Percentiles rank a stretch among this genome's conserved stretches.
phyloP scores from a whole-genome alignment of 1,140 invertebrate species.

The Heliconius nattereri region DNA sequence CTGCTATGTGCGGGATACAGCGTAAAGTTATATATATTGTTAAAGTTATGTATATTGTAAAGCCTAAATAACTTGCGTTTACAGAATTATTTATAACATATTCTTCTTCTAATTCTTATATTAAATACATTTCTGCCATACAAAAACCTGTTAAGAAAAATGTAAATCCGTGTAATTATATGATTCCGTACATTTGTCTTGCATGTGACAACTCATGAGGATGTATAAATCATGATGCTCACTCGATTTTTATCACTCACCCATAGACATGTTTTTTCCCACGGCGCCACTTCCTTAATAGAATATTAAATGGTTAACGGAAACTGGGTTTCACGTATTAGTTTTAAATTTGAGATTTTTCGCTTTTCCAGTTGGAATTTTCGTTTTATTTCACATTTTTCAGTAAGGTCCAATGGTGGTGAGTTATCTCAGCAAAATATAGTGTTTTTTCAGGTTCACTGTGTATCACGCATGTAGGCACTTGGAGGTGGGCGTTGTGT shows the following conservation, averaged over 20 bases:
- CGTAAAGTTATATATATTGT: too few relatives aligned
- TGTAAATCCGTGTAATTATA: conserved; percentile 31
- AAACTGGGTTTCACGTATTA: conserved; percentile 3
- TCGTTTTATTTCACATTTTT: too few relatives aligned
- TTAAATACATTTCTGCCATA: conserved; percentile 51
- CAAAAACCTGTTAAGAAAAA: conserved; percentile 51
- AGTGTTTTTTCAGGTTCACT: too few relatives aligned
- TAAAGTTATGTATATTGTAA: too few relatives aligned
- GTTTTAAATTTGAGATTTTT: neutral
- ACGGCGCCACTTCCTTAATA: conserved; percentile 48
- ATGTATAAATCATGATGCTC: conserved; percentile 47
- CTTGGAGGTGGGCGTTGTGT: too few relatives aligned
- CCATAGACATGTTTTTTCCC: conserved; percentile 49
- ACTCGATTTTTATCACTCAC: conserved; percentile 47
- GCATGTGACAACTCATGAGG: conserved; percentile 37
- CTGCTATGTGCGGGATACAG: too few relatives aligned
- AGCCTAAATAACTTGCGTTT: too few relatives aligned
- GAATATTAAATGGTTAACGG: conserved; percentile 46
- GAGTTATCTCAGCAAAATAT: too few relatives aligned
- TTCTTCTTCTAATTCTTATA: too few relatives aligned
- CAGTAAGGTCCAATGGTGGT: too few relatives aligned
- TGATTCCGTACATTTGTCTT: conserved; percentile 26
- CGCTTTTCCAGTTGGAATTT: neutral
- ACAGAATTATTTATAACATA: too few relatives aligned
- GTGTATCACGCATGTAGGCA: too few relatives aligned